Percentiles rank a stretch among this genome's conserved stretches.
phyloP scores from a whole-genome alignment of 2,113 vertebrate genomes.

The Cyprinodon variegatus region DNA sequence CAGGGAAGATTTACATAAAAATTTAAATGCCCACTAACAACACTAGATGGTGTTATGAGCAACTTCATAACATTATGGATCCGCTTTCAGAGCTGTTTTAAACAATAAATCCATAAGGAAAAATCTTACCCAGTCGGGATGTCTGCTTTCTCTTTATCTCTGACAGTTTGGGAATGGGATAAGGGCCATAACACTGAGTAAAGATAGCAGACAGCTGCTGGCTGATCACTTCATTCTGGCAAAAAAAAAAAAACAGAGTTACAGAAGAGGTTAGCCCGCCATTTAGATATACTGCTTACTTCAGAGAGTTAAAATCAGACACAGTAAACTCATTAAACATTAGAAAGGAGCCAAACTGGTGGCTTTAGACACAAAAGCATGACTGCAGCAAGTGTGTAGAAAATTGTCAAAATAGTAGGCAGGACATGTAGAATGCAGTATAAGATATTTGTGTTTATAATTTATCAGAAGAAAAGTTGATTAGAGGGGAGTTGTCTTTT shows the following conservation, averaged over 20 bases:
- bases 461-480: no score
- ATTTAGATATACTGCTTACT: neutral
- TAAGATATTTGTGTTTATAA: no score
- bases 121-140: conserved; percentile 87
- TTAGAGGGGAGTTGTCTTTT: no score
- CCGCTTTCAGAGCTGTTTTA: neutral
- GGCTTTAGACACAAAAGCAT: no score
- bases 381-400: no score
- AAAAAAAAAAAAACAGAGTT: conserved; percentile 37
- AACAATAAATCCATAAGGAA: neutral
- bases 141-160: conserved; percentile 97
- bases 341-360: neutral
- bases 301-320: neutral
- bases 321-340: conserved; percentile 1
- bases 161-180: conserved; percentile 94
- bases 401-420: no score
- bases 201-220: conserved; percentile 95
- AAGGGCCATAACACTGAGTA: conserved; percentile 97
- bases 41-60: conserved; percentile 67
- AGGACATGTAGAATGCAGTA: no score
- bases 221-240: conserved; percentile 97
- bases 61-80: neutral
- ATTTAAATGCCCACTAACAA: conserved; percentile 6
- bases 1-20: neutral
- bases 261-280: conserved; percentile 7